A percentile compares a stretch with the other conserved stretches of the same genome.
These are phyloP conservation scores for Coleophora flavipennella DNA, from an alignment of 2,888 invertebrate species.

Conservation along the genomic window DNA sequence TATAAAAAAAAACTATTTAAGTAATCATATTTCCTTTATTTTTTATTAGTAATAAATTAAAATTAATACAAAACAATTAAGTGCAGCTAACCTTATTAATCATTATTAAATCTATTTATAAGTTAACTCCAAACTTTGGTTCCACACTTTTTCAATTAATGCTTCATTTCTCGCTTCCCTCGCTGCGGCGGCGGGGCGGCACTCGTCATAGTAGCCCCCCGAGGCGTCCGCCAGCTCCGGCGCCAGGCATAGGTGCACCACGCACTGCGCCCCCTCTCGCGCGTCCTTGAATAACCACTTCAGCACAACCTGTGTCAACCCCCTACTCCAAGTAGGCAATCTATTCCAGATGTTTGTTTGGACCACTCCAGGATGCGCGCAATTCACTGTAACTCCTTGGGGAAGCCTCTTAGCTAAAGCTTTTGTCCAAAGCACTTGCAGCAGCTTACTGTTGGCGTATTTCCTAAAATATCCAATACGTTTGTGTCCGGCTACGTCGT, in stretches of 20 bases:
- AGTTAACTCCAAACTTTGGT: slow-evolving; percentile 43
- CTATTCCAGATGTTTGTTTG: slow-evolving; percentile 83
- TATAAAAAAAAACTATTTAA: too few species aligned
- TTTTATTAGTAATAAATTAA: too few species aligned
- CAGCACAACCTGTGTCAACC: slow-evolving; percentile 65
- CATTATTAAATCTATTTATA: background rate
- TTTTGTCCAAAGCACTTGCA: slow-evolving; percentile 48
- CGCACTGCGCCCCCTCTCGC: slow-evolving; percentile 85
- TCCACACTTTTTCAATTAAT: slow-evolving; percentile 84
- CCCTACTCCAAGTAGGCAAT: slow-evolving; percentile 49
- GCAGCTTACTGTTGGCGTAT: slow-evolving; percentile 56
- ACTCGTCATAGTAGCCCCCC: slow-evolving; percentile 87
- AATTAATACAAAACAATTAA: background rate
- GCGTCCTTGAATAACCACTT: slow-evolving; percentile 78
- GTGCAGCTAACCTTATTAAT: too few species aligned
- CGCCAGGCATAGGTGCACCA: slow-evolving; percentile 79
- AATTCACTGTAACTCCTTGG: slow-evolving; percentile 80
- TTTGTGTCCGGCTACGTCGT: slow-evolving; percentile 23
- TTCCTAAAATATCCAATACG: slow-evolving; percentile 44
- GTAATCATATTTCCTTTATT: too few species aligned
- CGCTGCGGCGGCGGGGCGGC: slow-evolving; percentile 71
- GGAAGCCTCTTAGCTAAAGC: slow-evolving; percentile 49
- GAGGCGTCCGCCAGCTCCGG: slow-evolving; percentile 77
- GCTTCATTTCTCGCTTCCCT: slow-evolving; percentile 73
- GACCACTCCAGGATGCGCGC: slow-evolving; percentile 87